Evolutionary conservation across 2,113 vertebrate genomes (phyloP).

Genomic region (Atherinomorus stipes): DNA sequence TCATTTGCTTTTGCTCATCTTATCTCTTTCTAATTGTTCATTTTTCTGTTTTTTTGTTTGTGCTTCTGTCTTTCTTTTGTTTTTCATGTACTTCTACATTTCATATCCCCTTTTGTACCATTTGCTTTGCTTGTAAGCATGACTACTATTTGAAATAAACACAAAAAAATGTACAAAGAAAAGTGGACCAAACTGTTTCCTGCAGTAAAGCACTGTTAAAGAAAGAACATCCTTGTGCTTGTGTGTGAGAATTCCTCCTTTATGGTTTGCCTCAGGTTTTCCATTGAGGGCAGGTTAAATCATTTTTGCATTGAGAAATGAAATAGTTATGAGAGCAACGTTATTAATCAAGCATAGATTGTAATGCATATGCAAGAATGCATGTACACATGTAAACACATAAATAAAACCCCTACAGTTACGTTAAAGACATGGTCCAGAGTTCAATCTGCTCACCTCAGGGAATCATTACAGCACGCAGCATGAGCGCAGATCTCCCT

Average conservation of each 20-base stretch:
- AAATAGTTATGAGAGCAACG: neutral
- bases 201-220: conserved; percentile 12
- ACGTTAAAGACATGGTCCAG: conserved; percentile 36
- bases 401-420: neutral
- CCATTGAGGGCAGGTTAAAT: neutral
- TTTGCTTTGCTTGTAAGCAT: conserved; percentile 72
- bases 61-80: conserved; percentile 42
- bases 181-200: conserved; percentile 40
- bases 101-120: conserved; percentile 31
- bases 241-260: conserved; percentile 5
- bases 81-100: conserved; percentile 36
- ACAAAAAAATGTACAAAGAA: conserved; percentile 2
- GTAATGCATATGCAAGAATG: neutral
- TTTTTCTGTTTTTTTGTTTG: conserved; percentile 45
- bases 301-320: neutral
- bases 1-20: conserved; percentile 31
- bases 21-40: conserved; percentile 63
- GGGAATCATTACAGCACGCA: conserved; percentile 50
- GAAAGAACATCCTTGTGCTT: neutral
- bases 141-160: conserved; percentile 75
- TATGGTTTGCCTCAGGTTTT: neutral
- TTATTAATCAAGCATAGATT: neutral
- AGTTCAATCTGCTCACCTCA: conserved; percentile 47
- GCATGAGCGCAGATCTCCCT: conserved; percentile 31
- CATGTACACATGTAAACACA: conserved; percentile 19